phyloP scores from a whole-genome alignment of 2,797 vertebrate species.

The Rhabdomys pumilio region DNA sequence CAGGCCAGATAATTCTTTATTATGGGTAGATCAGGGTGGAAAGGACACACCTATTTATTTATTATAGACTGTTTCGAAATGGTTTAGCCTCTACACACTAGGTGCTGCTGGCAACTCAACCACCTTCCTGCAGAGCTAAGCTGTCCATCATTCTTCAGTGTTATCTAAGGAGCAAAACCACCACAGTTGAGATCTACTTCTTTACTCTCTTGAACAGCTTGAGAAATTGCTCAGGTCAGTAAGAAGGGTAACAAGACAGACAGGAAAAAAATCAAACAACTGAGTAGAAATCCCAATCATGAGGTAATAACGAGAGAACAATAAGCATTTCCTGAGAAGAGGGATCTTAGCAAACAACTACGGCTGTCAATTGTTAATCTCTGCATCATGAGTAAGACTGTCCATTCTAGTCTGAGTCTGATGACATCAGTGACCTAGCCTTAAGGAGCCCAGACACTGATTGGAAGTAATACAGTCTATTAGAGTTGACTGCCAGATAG shows the following conservation, averaged over 20 bases:
- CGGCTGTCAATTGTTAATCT: not conserved
- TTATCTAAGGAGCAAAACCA: not conserved
- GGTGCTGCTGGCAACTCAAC: not conserved
- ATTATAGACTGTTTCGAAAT: not conserved
- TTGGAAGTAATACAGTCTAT: not conserved
- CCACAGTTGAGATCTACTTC: not conserved
- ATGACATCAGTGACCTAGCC: not conserved
- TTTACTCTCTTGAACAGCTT: not conserved
- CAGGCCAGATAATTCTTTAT: not conserved
- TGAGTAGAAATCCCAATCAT: conserved; percentile 20
- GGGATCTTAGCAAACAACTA: not conserved
- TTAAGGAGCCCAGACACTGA: not conserved
- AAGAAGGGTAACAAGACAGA: not conserved
- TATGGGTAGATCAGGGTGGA: not conserved
- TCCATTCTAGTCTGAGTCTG: not conserved
- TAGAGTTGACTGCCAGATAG: not conserved
- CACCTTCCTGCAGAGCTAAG: not conserved
- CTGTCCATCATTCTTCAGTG: not conserved
- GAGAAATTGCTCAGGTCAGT: not conserved
- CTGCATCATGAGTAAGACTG: not conserved
- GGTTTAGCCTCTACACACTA: not conserved
- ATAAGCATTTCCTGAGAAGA: not conserved
- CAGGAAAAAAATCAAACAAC: not conserved
- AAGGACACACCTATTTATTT: not conserved
- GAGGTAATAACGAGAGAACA: not conserved